Conservation (phyloP, 2,113 vertebrate genomes). For the Nothocercus julius region DNA sequence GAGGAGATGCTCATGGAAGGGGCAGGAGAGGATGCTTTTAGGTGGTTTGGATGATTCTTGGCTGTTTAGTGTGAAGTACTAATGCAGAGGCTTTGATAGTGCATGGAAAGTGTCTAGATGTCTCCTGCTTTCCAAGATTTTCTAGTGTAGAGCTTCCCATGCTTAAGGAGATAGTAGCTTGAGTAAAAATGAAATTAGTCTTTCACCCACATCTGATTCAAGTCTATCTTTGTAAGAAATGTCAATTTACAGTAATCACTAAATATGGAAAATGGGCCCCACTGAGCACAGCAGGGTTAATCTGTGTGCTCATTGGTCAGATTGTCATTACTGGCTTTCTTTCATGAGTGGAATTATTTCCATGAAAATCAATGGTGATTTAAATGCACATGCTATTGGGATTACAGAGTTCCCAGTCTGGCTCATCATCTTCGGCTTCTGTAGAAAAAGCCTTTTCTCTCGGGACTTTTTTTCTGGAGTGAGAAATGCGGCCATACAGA, state of each 20-base stretch:
- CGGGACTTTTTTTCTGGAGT: neutral
- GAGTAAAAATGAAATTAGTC: neutral
- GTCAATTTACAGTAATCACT: neutral
- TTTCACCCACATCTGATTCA: constrained; percentile 8
- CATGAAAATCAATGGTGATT: neutral
- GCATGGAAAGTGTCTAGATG: neutral
- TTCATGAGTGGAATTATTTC: constrained; percentile 31
- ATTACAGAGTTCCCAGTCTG: constrained; percentile 8
- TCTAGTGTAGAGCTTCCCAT: neutral
- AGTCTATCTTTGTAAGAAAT: neutral
- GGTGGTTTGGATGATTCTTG: neutral
- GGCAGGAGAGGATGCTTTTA: neutral
- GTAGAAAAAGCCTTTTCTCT: constrained; percentile 27
- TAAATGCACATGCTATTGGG: neutral
- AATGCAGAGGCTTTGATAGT: neutral
- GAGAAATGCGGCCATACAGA: neutral
- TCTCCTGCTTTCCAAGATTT: neutral
- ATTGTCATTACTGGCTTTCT: constrained; percentile 30
- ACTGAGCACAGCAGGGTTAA: neutral
- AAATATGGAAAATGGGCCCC: constrained; percentile 20
- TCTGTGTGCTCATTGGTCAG: neutral
- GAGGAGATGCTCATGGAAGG: neutral
- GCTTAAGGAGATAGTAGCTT: neutral
- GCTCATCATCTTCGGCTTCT: constrained; percentile 3
- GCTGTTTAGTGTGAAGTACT: neutral